These are phyloP conservation scores for Nymphalis urticae DNA, from an alignment of 2,888 invertebrate genomes.

Conservation along the genomic window DNA sequence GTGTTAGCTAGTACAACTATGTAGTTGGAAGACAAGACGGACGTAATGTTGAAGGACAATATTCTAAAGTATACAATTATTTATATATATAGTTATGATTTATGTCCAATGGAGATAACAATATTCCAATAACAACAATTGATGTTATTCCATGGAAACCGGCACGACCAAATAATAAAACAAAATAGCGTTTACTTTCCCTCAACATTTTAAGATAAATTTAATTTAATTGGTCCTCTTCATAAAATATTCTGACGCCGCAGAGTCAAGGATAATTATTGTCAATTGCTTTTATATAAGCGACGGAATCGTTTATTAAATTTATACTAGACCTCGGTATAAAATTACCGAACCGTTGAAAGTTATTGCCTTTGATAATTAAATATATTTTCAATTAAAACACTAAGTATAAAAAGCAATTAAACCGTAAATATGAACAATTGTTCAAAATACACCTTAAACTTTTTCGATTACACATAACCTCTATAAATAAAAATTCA, in stretches of 20 bases:
- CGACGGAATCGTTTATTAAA: conserved; percentile 11
- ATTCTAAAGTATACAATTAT: too few species aligned
- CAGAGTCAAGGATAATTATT: conserved; percentile 24
- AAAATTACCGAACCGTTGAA: conserved; percentile 4
- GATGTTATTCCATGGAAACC: background rate
- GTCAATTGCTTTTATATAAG: conserved; percentile 24
- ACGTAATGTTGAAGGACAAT: too few species aligned
- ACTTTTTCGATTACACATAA: too few species aligned
- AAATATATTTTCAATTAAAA: background rate
- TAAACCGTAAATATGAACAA: too few species aligned
- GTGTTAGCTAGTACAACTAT: too few species aligned
- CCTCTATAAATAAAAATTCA: too few species aligned
- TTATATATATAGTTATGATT: too few species aligned
- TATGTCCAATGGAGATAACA: too few species aligned
- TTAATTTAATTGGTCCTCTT: conserved; percentile 27
- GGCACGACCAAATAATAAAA: background rate
- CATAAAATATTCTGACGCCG: conserved; percentile 23
- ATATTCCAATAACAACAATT: too few species aligned
- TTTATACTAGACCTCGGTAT: conserved; percentile 1
- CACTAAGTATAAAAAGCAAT: too few species aligned
- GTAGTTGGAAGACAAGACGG: too few species aligned
- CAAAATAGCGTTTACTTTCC: conserved; percentile 8
- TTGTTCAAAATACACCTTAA: too few species aligned
- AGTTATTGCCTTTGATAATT: conserved; percentile 2
- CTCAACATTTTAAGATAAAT: conserved; percentile 17